Conservation (phyloP, 1,140 invertebrate genomes). For the Batillaria attramentaria region DNA sequence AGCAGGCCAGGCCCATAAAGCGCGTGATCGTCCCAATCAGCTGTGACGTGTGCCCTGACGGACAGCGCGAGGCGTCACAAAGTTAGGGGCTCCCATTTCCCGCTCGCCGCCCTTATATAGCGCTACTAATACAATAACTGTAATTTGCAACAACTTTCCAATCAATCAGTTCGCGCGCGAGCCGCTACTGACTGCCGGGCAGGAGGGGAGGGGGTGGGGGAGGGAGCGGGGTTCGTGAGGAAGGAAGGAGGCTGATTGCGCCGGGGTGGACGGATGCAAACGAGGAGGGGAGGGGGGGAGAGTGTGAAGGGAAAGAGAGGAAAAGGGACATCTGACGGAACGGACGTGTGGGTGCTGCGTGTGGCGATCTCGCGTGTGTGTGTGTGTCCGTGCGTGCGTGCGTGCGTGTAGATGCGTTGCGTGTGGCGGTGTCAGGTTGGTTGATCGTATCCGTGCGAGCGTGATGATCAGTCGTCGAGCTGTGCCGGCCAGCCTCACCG, state of each 20-base stretch:
- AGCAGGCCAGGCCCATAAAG: too few species aligned
- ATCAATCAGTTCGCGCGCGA: slow-evolving; percentile 36
- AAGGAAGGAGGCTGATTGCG: neutral
- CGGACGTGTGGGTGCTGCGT: too few species aligned
- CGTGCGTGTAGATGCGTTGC: too few species aligned
- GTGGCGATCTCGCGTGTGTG: too few species aligned
- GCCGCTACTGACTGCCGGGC: neutral
- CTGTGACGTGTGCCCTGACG: too few species aligned
- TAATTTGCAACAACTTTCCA: slow-evolving; percentile 45
- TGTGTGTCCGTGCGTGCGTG: too few species aligned
- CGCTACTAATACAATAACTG: slow-evolving; percentile 44
- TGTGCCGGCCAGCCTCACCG: too few species aligned
- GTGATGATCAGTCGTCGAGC: too few species aligned
- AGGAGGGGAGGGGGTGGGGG: neutral
- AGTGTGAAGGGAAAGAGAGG: slow-evolving; percentile 11
- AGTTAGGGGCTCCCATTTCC: slow-evolving; percentile 38
- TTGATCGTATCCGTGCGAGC: too few species aligned
- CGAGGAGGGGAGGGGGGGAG: neutral
- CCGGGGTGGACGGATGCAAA: neutral
- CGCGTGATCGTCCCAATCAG: too few species aligned
- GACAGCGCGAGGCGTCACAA: slow-evolving; percentile 20
- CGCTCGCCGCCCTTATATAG: slow-evolving; percentile 37
- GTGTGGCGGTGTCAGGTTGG: too few species aligned
- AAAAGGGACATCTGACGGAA: too few species aligned
- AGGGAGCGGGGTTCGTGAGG: neutral